phyloP scores from a whole-genome alignment of 2,888 invertebrate species.

The Coenonympha arcania region DNA sequence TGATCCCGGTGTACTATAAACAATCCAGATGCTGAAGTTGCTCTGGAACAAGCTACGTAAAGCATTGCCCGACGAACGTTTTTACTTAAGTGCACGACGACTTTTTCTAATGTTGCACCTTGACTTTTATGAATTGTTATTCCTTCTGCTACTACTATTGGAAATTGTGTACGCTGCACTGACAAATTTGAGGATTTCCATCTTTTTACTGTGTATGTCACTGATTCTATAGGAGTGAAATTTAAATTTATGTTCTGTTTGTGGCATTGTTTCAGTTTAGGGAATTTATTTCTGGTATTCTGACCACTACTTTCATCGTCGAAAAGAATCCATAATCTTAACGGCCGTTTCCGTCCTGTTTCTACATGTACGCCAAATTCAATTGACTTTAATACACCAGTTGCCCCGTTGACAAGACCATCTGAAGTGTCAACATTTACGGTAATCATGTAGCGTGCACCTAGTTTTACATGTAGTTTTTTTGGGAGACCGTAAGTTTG shows the following conservation, averaged over 20 bases:
- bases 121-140: conserved; percentile 4
- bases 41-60: conserved; percentile 10
- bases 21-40: conserved; percentile 2
- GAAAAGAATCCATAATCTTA: not conserved
- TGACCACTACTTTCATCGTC: not conserved
- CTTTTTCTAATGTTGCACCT: conserved; percentile 5
- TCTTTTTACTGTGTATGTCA: not conserved
- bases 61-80: conserved; percentile 6
- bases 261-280: no score
- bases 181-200: not conserved
- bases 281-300: conserved; percentile 1
- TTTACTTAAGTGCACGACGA: conserved; percentile 6
- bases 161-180: not conserved
- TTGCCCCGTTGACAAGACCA: conserved; percentile 1
- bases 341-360: not conserved
- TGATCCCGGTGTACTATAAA: not conserved
- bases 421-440: conserved; percentile 1
- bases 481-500: conserved; percentile 3
- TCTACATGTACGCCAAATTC: not conserved
- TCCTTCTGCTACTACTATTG: conserved; percentile 1
- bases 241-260: not conserved
- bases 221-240: not conserved
- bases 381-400: not conserved
- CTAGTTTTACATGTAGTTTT: not conserved
- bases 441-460: not conserved